Conservation (phyloP, 2,888 invertebrate species). For the Hipparchia sbordonii region DNA sequence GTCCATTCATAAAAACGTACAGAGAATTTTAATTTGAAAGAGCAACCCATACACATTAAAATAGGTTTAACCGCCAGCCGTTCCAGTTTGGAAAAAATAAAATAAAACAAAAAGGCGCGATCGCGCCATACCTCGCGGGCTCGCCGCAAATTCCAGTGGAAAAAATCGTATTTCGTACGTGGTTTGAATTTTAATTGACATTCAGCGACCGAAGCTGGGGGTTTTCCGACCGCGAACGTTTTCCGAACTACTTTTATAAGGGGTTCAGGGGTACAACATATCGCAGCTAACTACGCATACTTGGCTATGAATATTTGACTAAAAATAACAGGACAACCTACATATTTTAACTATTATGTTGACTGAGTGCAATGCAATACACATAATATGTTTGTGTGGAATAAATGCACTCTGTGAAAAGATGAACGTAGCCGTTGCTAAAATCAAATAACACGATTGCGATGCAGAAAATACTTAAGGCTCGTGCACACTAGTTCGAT, state of each 20-base stretch:
- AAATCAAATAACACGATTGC: too few species aligned
- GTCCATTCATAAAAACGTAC: conserved; percentile 63
- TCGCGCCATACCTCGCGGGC: conserved; percentile 78
- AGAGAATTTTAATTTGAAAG: conserved; percentile 78
- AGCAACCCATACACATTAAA: conserved; percentile 81
- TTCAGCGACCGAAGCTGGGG: conserved; percentile 63
- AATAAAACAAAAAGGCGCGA: conserved; percentile 80
- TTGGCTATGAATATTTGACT: not conserved
- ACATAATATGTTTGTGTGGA: too few species aligned
- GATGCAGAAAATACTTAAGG: too few species aligned
- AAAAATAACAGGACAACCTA: not conserved
- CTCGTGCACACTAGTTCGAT: too few species aligned
- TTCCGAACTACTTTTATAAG: conserved; percentile 63
- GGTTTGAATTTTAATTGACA: conserved; percentile 84
- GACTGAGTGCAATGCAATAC: not conserved
- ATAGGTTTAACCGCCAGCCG: conserved; percentile 81
- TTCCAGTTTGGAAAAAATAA: conserved; percentile 77
- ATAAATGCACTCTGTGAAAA: too few species aligned
- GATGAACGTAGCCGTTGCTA: too few species aligned
- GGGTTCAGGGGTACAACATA: conserved; percentile 44
- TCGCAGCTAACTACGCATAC: not conserved
- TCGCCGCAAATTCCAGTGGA: conserved; percentile 81
- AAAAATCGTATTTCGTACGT: conserved; percentile 83
- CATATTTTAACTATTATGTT: not conserved
- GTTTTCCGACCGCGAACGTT: conserved; percentile 57